A percentile compares a stretch with the other conserved stretches of the same genome.
Conservation (phyloP, 2,797 vertebrate species). For the Serranus cabrilla region DNA sequence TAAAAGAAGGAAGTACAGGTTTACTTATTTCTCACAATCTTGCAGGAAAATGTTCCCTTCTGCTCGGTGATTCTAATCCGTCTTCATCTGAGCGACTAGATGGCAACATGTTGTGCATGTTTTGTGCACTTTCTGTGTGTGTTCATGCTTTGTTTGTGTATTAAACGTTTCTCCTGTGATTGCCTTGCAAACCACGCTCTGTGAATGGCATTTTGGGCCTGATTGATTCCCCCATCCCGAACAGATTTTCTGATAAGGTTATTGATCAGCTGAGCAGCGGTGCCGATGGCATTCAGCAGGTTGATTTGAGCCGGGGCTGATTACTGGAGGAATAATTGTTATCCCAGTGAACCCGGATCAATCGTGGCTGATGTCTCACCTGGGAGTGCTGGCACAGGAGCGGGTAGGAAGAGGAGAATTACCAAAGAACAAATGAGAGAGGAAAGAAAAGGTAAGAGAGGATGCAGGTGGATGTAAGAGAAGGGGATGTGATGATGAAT, state of each 20-base stretch:
- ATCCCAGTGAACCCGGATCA: conserved; percentile 94
- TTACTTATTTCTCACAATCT: not conserved
- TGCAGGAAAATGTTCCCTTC: not conserved
- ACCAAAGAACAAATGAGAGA: conserved; percentile 38
- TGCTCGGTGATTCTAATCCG: not conserved
- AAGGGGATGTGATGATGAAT: conserved; percentile 6
- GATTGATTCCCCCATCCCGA: conserved; percentile 90
- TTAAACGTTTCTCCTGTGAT: conserved; percentile 72
- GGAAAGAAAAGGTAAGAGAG: conserved; percentile 2
- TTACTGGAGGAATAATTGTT: conserved; percentile 98
- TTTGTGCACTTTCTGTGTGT: conserved; percentile 16
- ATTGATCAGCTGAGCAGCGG: conserved; percentile 88
- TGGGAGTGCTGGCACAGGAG: conserved; percentile 67
- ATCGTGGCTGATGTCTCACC: conserved; percentile 89
- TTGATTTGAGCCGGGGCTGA: conserved; percentile 90
- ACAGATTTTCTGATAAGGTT: conserved; percentile 92
- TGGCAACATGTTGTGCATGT: not conserved
- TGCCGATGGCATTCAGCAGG: conserved; percentile 94
- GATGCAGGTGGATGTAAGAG: conserved; percentile 11
- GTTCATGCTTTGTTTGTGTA: conserved; percentile 23
- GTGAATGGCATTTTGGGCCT: conserved; percentile 89
- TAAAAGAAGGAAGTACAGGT: conserved; percentile 56
- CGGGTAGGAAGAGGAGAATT: conserved; percentile 48
- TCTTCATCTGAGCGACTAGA: not conserved
- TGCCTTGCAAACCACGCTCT: conserved; percentile 87